Base-by-base conservation (phyloP, 1,140 invertebrate species). In the Temnothorax nylanderi region DNA sequence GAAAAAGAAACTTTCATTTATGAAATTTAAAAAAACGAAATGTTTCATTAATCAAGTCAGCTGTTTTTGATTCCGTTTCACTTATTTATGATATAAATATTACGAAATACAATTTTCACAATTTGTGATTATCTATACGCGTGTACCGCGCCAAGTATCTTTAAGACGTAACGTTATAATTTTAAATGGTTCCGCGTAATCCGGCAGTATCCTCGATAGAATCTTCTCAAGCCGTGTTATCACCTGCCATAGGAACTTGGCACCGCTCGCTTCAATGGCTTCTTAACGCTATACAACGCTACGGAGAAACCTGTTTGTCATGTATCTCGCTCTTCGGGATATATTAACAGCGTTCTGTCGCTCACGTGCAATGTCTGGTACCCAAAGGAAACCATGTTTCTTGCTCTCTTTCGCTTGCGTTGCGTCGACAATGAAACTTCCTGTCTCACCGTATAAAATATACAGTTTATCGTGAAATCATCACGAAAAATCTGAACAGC, bases 231-330 rank as follows among this genome's bases (percentile, higher is more conserved):
- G 80, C 51, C 76, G 85, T 88, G 87, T 91, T 90, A 90, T 91
- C 89, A 91, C 87, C 89, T 91, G 89, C 87, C 89, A 88, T 51
- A 65, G 89, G 58, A 82, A 90, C 90, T 85, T 89, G 72, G 85
- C 82, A 86, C 90, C 85, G 89, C 62, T 89, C 86, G 87, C 86
- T 82, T 89, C 88, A 86, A 90, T 85, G 75, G 80, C 86, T 91
- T 88, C 85, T 82, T 85, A 88, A 88, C 86, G 85, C 72, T 65
- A 67, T 62, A 71, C 75, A 86, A 85, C 86, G 58, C 88, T 78
- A 90, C 58, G 72, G 64, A 74, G 87, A 91, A 91, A 91, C 89
- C 88, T 91, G 88, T 89, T 85, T 89, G 86, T 89, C 89, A 89
- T 89, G 89, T 87, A 91, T 85, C 90, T 91, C 85, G 85, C 87